A percentile compares a stretch with the other conserved stretches of the same genome.
phyloP scores from a whole-genome alignment of 1,140 invertebrate genomes.

The Cydia fagiglandana region DNA sequence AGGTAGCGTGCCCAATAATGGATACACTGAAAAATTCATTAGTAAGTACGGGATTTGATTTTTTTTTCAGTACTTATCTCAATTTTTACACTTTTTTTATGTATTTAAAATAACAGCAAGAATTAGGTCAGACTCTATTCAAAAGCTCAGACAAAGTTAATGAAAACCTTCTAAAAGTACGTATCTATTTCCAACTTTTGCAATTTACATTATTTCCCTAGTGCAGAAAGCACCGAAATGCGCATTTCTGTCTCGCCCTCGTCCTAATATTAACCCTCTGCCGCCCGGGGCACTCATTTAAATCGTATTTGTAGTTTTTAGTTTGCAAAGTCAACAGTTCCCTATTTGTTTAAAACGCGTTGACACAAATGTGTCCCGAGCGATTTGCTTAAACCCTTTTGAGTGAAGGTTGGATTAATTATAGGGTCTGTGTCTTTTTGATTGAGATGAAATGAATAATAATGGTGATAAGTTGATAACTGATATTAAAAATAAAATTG shows the following conservation, averaged over 20 bases:
- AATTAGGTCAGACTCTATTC: background rate
- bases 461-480: too few relatives aligned
- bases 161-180: background rate
- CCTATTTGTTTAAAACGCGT: conserved; percentile 42
- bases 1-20: too few relatives aligned
- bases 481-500: too few relatives aligned
- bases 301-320: conserved; percentile 72
- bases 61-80: background rate
- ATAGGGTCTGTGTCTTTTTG: background rate
- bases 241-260: conserved; percentile 12
- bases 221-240: background rate
- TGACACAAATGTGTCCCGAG: conserved; percentile 37
- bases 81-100: too few relatives aligned
- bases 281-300: conserved; percentile 54
- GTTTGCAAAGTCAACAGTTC: conserved; percentile 62
- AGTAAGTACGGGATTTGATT: too few relatives aligned
- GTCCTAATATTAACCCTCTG: conserved; percentile 36
- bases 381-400: conserved; percentile 2
- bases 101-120: background rate
- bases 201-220: background rate
- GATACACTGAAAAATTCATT: too few relatives aligned
- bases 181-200: background rate
- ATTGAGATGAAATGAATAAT: background rate
- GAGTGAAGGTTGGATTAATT: conserved; percentile 35
- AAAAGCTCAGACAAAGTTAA: background rate